Percentiles rank a stretch among this genome's conserved stretches.
phyloP scores from a whole-genome alignment of 2,888 invertebrate genomes.

The Drosophila helvetica region DNA sequence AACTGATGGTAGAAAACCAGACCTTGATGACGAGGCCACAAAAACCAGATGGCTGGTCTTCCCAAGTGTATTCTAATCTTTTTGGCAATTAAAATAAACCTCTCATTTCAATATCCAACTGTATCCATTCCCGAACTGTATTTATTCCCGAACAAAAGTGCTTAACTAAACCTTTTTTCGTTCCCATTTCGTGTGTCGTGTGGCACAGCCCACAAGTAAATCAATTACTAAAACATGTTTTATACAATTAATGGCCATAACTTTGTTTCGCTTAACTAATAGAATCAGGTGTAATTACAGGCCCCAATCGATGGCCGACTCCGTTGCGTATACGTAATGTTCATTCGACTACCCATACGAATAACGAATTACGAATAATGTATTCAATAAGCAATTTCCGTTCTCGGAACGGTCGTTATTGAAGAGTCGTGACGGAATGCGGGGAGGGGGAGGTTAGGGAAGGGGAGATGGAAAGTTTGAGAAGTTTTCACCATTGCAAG shows the following conservation, averaged over 20 bases:
- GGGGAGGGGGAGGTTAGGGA: no score
- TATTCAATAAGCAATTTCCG: background rate
- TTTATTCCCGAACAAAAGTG: background rate
- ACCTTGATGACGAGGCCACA: background rate
- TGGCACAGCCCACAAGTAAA: background rate
- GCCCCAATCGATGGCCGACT: no score
- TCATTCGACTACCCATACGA: background rate
- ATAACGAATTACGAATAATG: background rate
- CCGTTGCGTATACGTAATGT: background rate
- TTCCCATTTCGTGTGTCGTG: no score
- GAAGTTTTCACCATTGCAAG: conserved; percentile 7
- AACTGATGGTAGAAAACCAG: no score
- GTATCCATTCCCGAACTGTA: no score
- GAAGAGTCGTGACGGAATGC: no score
- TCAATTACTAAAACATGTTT: conserved; percentile 1
- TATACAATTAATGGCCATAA: background rate
- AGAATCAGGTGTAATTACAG: background rate
- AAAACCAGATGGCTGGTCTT: background rate
- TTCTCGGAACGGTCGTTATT: background rate
- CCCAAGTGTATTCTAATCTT: background rate
- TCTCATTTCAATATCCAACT: background rate
- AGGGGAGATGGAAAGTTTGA: conserved; percentile 12
- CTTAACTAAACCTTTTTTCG: background rate
- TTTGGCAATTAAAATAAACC: background rate
- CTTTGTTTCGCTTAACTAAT: background rate